Evolutionary conservation across 2,113 vertebrate genomes (phyloP).

Genomic region (Vidua chalybeata): DNA sequence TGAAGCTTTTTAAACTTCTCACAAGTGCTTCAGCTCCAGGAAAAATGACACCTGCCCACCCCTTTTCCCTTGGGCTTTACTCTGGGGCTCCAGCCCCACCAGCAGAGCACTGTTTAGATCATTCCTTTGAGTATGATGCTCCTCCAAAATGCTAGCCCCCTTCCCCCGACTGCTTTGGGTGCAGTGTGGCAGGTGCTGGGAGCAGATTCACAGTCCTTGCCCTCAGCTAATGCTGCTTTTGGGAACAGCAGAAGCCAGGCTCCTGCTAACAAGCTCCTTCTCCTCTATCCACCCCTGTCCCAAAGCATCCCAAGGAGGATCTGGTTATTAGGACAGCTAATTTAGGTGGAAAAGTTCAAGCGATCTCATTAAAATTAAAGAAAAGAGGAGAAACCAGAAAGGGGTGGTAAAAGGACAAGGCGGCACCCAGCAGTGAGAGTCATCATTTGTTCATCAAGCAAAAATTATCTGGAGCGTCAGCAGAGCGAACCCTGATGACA

Average conservation of each 20-base stretch:
- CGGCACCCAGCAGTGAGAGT: neutral
- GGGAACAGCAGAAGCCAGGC: neutral
- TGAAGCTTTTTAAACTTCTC: neutral
- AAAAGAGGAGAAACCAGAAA: neutral
- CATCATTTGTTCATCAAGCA: neutral
- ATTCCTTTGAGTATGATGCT: neutral
- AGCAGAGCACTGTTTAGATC: neutral
- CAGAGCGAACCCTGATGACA: fast-evolving
- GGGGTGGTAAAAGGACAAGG: neutral
- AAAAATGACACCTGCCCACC: neutral
- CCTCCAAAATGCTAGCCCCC: neutral
- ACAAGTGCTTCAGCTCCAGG: neutral
- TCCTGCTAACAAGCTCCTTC: neutral
- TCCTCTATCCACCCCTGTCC: neutral
- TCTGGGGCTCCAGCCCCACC: neutral
- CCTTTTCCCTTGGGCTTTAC: neutral
- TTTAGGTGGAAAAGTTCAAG: conserved; percentile 22
- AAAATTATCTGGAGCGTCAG: neutral
- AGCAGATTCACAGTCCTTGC: neutral
- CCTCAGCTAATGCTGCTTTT: neutral
- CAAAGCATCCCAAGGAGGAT: neutral
- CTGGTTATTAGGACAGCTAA: conserved; percentile 32
- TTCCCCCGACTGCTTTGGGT: neutral
- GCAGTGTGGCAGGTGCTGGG: neutral
- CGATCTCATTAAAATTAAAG: neutral